Evolutionary conservation across 2,113 vertebrate species (phyloP).

Genomic region (Muntiacus muntjak): DNA sequence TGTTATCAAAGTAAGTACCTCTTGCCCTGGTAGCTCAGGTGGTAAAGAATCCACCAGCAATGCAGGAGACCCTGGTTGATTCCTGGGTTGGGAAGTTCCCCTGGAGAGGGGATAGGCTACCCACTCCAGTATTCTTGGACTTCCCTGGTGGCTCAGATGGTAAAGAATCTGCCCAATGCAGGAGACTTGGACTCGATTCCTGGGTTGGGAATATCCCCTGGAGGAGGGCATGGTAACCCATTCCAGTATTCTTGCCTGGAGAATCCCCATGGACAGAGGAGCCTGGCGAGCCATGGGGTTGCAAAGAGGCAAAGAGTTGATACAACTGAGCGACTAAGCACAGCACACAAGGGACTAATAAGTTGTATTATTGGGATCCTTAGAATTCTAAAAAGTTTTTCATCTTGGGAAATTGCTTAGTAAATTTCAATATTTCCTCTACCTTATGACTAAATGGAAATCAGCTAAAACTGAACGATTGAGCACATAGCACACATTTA

Average conservation of each 20-base stretch:
- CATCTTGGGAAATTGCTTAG: neutral
- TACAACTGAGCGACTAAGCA: neutral
- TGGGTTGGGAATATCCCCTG: neutral
- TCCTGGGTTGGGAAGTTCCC: neutral
- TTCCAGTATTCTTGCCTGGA: neutral
- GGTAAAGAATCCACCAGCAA: neutral
- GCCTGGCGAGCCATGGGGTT: neutral
- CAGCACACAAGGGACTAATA: neutral
- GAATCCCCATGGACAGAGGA: neutral
- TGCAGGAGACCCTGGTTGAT: neutral
- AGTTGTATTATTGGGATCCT: neutral
- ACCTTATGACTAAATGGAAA: neutral
- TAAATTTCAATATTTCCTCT: neutral
- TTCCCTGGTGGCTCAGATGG: neutral
- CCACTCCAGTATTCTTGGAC: neutral
- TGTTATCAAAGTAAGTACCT: neutral
- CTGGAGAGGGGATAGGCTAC: neutral
- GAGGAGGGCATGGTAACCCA: neutral
- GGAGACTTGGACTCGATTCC: neutral
- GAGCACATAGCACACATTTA: neutral
- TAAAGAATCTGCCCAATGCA: neutral
- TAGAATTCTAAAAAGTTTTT: neutral
- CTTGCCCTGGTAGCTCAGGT: neutral
- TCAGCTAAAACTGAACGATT: neutral
- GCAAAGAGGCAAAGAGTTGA: neutral